phyloP scores from a whole-genome alignment of 2,888 invertebrate genomes.

The Drosophila nigricruria region DNA sequence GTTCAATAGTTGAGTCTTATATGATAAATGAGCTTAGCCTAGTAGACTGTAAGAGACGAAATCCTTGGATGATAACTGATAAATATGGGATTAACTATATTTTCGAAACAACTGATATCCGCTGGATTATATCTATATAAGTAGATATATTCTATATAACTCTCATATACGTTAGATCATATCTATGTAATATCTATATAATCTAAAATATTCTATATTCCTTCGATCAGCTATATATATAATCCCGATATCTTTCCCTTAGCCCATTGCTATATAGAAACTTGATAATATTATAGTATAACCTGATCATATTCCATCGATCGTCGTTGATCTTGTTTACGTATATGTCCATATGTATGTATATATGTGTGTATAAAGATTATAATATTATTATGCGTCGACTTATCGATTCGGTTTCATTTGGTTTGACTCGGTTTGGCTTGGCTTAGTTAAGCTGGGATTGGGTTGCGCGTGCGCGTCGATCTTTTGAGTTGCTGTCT shows the following conservation, averaged over 20 bases:
- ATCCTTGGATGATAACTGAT: too few species aligned
- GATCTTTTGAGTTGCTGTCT: slow-evolving; percentile 29
- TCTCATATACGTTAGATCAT: background rate
- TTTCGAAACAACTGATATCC: too few species aligned
- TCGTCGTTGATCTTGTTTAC: background rate
- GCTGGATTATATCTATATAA: background rate
- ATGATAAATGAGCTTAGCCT: too few species aligned
- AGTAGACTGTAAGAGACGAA: too few species aligned
- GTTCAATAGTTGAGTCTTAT: too few species aligned
- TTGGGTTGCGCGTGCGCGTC: slow-evolving; percentile 55
- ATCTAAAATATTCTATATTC: too few species aligned
- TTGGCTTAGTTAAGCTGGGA: slow-evolving; percentile 27
- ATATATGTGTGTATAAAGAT: slow-evolving; percentile 2
- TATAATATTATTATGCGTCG: slow-evolving; percentile 5
- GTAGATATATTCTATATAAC: too few species aligned
- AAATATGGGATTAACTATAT: too few species aligned
- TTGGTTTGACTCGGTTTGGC: background rate
- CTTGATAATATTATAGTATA: background rate
- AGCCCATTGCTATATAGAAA: background rate
- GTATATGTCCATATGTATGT: background rate
- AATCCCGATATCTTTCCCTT: background rate
- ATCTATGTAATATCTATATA: background rate
- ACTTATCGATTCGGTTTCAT: slow-evolving; percentile 11
- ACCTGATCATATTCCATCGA: background rate
- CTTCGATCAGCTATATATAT: background rate